Base-by-base conservation (phyloP, 2,888 invertebrate genomes). In the Adineta ricciae region DNA sequence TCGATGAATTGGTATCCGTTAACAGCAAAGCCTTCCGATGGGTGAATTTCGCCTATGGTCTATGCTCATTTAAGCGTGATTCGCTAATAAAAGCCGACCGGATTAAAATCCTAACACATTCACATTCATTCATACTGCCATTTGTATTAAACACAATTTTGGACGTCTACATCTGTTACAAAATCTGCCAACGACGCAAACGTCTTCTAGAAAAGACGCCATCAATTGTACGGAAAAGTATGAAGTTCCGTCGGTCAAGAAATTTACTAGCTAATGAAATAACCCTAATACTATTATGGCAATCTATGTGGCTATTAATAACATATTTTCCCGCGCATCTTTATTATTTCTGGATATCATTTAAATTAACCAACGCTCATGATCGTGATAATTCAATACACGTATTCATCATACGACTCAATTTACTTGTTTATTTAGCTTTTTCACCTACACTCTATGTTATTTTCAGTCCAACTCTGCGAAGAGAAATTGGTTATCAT, bases 281-380 rank as follows among this genome's bases (percentile, higher is more conserved):
- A 24, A 78, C 78, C n/a, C n/a, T 78, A 78, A 78, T n/a, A 3
- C 41, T 78, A 41, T 78, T 78, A n/a, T 78, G 78, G 38, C 41
- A 41, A 78, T 78, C 78, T 11, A 41, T 78, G 21, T 78, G 78
- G 78, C n/a, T 78, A 41, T 78, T 78, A 78, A 41, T 78, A 1
- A 78, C 78, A n/a, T 78, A 78, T 78, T 78, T 78, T 78, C 78
- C 78, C 14, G 24, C 41, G 14, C 78, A 41, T 41, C n/a, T 78
- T 8, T 78, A 78, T 41, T 78, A 78, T 78, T 41, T 38, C n/a
- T n/a, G 38, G 11, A n/a, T 78, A 41, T 78, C 78, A 41, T 78
- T 41, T 78, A 78, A 78, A n/a, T 41, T 78, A 41, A 78, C 41
- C n/a, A 14, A 36, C 19, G 78, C 38, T 41, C n/a, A 78, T 78